Evolutionary conservation across 2,888 invertebrate species (phyloP).

Genomic region (Drosophila atripex): DNA sequence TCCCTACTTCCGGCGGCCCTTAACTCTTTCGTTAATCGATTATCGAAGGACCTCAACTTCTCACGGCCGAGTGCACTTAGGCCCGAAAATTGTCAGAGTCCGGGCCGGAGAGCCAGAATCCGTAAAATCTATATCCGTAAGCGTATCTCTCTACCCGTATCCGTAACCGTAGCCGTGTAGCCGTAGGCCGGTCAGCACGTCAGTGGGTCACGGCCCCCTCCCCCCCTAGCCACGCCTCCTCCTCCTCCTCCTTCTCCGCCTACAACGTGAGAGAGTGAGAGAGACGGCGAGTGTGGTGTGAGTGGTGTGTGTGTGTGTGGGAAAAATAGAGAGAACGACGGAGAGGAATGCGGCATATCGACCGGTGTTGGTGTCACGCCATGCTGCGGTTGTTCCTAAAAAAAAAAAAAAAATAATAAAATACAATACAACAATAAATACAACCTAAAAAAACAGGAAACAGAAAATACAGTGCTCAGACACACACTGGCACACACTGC

Average conservation of each 20-base stretch:
- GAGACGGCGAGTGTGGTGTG: background rate
- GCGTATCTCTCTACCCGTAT: slow-evolving; percentile 15
- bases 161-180: slow-evolving; percentile 6
- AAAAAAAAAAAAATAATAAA: slow-evolving; percentile 15
- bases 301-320: slow-evolving; percentile 1
- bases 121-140: slow-evolving; percentile 15
- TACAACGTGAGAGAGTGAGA: background rate
- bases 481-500: slow-evolving; percentile 23
- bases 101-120: slow-evolving; percentile 10
- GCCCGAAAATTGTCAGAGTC: slow-evolving; percentile 14
- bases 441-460: slow-evolving; percentile 8
- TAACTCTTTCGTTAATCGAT: slow-evolving; percentile 25
- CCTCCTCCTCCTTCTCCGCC: background rate
- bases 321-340: slow-evolving; percentile 30
- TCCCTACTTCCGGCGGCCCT: slow-evolving; percentile 6
- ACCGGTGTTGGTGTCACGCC: slow-evolving; percentile 58
- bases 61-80: slow-evolving; percentile 22
- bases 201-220: slow-evolving; percentile 41
- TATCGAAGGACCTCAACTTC: slow-evolving; percentile 26
- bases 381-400: slow-evolving; percentile 47
- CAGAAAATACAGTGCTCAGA: slow-evolving; percentile 7
- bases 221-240: slow-evolving; percentile 7
- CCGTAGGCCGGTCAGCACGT: slow-evolving; percentile 43
- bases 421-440: slow-evolving; percentile 15
- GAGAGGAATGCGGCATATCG: slow-evolving; percentile 70